These are phyloP conservation scores for Onchidella celtica DNA, from an alignment of 2,888 invertebrate species.

Conservation along the genomic window DNA sequence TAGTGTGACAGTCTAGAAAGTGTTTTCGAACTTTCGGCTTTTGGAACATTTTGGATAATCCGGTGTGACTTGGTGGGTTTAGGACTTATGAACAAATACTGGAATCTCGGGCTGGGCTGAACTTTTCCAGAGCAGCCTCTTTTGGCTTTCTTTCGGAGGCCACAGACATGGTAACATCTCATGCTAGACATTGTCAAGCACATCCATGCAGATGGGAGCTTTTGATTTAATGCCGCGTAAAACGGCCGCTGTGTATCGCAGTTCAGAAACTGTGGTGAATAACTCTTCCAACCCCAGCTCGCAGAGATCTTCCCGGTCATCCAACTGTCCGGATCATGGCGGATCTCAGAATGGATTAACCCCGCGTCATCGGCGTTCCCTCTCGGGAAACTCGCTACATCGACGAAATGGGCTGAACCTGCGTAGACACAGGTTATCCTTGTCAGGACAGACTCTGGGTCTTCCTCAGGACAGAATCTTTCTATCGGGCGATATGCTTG, in stretches of 20 bases:
- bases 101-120: too few relatives aligned
- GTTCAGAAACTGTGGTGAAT: slow-evolving; percentile 15
- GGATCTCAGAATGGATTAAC: background rate
- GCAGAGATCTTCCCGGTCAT: background rate
- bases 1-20: too few relatives aligned
- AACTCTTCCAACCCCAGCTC: slow-evolving; percentile 7
- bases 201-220: slow-evolving; percentile 47
- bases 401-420: background rate
- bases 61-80: too few relatives aligned
- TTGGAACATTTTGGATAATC: too few relatives aligned
- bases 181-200: background rate
- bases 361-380: background rate
- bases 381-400: background rate
- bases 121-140: too few relatives aligned
- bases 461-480: slow-evolving; percentile 16
- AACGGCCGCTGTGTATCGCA: slow-evolving; percentile 42
- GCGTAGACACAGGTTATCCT: background rate
- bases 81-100: too few relatives aligned
- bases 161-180: too few relatives aligned
- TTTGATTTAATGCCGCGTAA: slow-evolving; percentile 47
- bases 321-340: background rate
- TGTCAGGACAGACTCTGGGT: background rate
- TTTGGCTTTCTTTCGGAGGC: too few relatives aligned
- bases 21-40: too few relatives aligned
- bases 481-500: slow-evolving; percentile 4